Conservation (phyloP, 2,888 invertebrate genomes). For the Tachina grossa region DNA sequence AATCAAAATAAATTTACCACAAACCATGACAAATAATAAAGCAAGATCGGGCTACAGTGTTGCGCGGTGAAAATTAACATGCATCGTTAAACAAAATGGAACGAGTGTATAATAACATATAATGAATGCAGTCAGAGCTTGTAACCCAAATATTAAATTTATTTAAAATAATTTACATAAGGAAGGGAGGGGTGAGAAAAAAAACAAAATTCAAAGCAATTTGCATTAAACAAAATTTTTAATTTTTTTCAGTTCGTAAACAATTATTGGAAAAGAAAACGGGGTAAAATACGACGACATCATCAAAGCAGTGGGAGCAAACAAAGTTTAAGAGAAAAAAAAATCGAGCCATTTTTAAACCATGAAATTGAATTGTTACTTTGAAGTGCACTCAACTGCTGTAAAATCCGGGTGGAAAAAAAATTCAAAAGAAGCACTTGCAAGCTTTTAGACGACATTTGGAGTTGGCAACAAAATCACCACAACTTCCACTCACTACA, state of each 20-base stretch:
- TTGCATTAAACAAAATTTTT: conserved; percentile 6
- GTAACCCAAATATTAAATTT: conserved; percentile 39
- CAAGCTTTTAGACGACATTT: conserved; percentile 45
- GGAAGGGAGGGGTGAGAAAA: background rate
- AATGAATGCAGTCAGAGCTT: conserved; percentile 38
- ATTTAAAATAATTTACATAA: conserved; percentile 21
- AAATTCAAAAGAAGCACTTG: conserved; percentile 11
- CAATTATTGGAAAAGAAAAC: conserved; percentile 19
- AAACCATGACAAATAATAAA: conserved; percentile 2
- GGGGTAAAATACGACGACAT: conserved; percentile 8
- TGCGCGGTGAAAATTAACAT: conserved; percentile 53
- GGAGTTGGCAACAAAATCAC: conserved; percentile 21
- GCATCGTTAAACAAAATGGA: conserved; percentile 62
- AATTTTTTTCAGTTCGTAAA: conserved; percentile 24
- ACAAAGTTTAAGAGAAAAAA: background rate
- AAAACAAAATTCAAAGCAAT: conserved; percentile 9
- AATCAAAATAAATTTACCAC: background rate
- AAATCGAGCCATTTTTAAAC: conserved; percentile 52
- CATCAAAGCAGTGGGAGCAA: background rate
- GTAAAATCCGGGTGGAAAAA: conserved; percentile 51
- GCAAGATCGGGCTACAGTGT: conserved; percentile 1
- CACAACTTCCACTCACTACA: conserved; percentile 17
- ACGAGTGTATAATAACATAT: background rate
- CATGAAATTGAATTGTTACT: conserved; percentile 72
- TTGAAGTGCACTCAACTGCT: conserved; percentile 70